Conservation (phyloP, 2,888 invertebrate genomes). For the Lasioglossum morio region DNA sequence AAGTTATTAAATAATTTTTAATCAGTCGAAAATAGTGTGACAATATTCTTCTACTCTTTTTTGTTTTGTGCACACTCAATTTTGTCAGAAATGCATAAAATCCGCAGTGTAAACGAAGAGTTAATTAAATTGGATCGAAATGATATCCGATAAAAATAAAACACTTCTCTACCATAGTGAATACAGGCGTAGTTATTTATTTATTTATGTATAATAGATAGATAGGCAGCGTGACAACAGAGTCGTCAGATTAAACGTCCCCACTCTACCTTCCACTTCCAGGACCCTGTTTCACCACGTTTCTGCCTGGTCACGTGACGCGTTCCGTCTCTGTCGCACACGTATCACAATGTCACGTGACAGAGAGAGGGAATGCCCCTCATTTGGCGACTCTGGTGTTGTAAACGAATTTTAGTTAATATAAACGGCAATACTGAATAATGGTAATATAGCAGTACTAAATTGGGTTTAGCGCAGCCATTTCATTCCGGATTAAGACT, state of each 20-base stretch:
- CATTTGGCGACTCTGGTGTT: too few species aligned
- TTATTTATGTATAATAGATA: too few species aligned
- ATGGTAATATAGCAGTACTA: neutral
- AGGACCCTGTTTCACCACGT: too few species aligned
- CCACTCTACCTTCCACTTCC: too few species aligned
- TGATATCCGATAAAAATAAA: neutral
- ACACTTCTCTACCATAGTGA: too few species aligned
- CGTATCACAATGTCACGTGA: too few species aligned
- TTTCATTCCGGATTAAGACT: neutral
- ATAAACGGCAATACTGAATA: neutral
- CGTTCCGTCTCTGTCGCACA: too few species aligned
- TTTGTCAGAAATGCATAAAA: neutral
- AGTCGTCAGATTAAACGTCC: too few species aligned
- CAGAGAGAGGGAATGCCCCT: too few species aligned
- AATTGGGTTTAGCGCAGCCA: neutral
- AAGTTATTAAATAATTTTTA: neutral
- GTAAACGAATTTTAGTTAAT: neutral
- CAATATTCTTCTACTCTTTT: neutral
- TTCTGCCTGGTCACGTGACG: too few species aligned
- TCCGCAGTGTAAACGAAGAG: neutral
- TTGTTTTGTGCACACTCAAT: neutral
- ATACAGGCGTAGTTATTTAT: too few species aligned
- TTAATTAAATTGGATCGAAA: neutral
- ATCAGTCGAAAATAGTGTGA: neutral
- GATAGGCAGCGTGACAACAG: too few species aligned